Conservation (phyloP, 2,888 invertebrate species). For the Byasa hedistus region DNA sequence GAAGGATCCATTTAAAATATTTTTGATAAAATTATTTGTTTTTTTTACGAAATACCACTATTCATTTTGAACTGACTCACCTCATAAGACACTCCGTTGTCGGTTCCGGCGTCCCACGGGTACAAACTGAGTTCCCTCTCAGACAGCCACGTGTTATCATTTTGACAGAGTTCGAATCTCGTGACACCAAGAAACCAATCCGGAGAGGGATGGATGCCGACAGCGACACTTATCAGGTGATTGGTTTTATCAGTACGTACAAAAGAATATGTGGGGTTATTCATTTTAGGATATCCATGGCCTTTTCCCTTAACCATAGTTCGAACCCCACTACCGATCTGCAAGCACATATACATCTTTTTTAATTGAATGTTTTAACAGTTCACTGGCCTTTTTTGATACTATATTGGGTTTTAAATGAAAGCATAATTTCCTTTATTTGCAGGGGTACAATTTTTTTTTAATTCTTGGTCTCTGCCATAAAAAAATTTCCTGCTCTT, state of each 20-base stretch:
- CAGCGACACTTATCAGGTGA: slow-evolving; percentile 59
- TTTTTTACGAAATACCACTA: background rate
- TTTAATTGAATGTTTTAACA: too few relatives aligned
- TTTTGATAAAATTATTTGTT: too few relatives aligned
- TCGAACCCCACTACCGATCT: slow-evolving; percentile 67
- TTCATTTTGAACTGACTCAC: slow-evolving; percentile 59
- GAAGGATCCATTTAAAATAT: too few relatives aligned
- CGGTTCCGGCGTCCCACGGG: slow-evolving; percentile 98
- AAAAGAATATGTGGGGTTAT: slow-evolving; percentile 59
- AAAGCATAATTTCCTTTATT: too few relatives aligned
- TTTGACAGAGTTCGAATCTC: slow-evolving; percentile 91
- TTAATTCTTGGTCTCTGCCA: too few relatives aligned
- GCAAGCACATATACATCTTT: slow-evolving; percentile 1
- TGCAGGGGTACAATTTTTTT: too few relatives aligned
- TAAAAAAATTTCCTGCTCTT: too few relatives aligned
- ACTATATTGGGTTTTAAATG: too few relatives aligned
- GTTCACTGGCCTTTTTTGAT: too few relatives aligned
- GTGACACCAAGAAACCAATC: slow-evolving; percentile 98
- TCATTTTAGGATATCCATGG: slow-evolving; percentile 65
- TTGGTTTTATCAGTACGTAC: slow-evolving; percentile 61
- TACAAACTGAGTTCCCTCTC: slow-evolving; percentile 90
- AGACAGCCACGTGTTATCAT: slow-evolving; percentile 93
- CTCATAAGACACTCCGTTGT: slow-evolving; percentile 94
- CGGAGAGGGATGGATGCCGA: slow-evolving; percentile 82
- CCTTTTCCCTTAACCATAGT: slow-evolving; percentile 72